Evolutionary conservation across 2,888 invertebrate species (phyloP).

Genomic region (Spatulosminthurus flaviceps): DNA sequence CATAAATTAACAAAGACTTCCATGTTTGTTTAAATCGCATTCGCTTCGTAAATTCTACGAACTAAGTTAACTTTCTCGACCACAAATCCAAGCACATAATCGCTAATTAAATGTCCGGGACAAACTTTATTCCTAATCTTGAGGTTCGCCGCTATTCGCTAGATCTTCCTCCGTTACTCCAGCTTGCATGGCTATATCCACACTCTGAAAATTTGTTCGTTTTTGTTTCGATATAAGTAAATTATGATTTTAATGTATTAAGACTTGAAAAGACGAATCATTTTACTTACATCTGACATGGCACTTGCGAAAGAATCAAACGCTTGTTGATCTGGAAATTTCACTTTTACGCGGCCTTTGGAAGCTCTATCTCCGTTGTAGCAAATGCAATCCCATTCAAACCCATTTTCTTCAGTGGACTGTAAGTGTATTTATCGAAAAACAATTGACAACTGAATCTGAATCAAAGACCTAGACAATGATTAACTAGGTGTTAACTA

Average conservation of each 20-base stretch:
- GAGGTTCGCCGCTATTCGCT: constrained; percentile 36
- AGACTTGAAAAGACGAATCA: too few species aligned
- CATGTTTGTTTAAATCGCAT: too few species aligned
- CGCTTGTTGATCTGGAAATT: constrained; percentile 53
- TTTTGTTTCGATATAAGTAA: background rate
- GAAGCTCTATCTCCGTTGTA: constrained; percentile 40
- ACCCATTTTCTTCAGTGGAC: constrained; percentile 50
- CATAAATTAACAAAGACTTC: too few species aligned
- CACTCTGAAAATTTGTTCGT: constrained; percentile 53
- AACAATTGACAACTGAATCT: constrained; percentile 5
- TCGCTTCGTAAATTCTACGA: too few species aligned
- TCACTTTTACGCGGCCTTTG: constrained; percentile 51
- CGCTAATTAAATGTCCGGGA: too few species aligned
- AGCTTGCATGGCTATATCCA: constrained; percentile 56
- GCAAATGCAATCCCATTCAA: constrained; percentile 53
- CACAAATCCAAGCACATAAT: background rate
- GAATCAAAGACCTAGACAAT: background rate
- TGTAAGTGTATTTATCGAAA: constrained; percentile 27
- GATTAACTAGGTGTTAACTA: background rate
- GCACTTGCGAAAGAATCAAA: constrained; percentile 50
- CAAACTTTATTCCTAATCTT: too few species aligned
- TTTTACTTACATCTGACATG: constrained; percentile 57
- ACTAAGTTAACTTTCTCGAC: too few species aligned
- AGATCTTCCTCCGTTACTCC: constrained; percentile 53
- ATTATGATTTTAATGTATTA: background rate